These are phyloP conservation scores for Melanotaenia trifasciata DNA, from an alignment of 2,797 vertebrate species.

Conservation along the genomic window DNA sequence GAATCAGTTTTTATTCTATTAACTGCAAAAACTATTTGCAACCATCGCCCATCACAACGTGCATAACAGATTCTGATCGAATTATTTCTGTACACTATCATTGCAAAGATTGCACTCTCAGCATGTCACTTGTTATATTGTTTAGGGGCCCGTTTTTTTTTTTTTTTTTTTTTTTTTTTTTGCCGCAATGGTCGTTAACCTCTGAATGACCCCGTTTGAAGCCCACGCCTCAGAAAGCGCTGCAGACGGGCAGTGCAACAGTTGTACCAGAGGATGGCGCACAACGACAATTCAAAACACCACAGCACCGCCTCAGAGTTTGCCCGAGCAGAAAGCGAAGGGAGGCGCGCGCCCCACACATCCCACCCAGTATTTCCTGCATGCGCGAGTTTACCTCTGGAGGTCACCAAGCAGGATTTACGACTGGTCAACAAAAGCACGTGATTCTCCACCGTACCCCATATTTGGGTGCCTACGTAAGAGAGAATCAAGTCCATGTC, in stretches of 20 bases:
- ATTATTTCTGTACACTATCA: slow-evolving; percentile 57
- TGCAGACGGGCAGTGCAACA: slow-evolving; percentile 75
- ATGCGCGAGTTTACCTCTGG: slow-evolving; percentile 99
- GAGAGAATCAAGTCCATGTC: slow-evolving; percentile 99
- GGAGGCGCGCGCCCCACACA: slow-evolving; percentile 82
- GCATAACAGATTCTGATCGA: slow-evolving; percentile 59
- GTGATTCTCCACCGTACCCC: slow-evolving; percentile 98
- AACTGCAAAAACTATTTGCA: slow-evolving; percentile 54
- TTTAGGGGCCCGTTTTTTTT: slow-evolving; percentile 69
- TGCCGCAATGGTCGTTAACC: slow-evolving; percentile 96
- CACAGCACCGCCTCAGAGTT: slow-evolving; percentile 54
- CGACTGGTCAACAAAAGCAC: slow-evolving; percentile 99
- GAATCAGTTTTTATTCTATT: slow-evolving; percentile 68
- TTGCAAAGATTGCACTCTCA: slow-evolving; percentile 68
- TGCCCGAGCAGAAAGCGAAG: slow-evolving; percentile 71
- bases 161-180: slow-evolving; percentile 82
- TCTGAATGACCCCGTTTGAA: slow-evolving; percentile 89
- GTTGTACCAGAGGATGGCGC: slow-evolving; percentile 92
- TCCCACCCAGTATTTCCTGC: slow-evolving; percentile 93
- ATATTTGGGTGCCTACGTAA: slow-evolving; percentile 99
- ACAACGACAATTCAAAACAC: slow-evolving; percentile 86
- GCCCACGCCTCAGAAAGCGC: slow-evolving; percentile 75
- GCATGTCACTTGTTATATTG: slow-evolving; percentile 79
- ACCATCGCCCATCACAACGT: slow-evolving; percentile 53
- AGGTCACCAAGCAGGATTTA: slow-evolving; percentile 99